phyloP scores from a whole-genome alignment of 2,113 vertebrate genomes.

The Ceratotherium simum region DNA sequence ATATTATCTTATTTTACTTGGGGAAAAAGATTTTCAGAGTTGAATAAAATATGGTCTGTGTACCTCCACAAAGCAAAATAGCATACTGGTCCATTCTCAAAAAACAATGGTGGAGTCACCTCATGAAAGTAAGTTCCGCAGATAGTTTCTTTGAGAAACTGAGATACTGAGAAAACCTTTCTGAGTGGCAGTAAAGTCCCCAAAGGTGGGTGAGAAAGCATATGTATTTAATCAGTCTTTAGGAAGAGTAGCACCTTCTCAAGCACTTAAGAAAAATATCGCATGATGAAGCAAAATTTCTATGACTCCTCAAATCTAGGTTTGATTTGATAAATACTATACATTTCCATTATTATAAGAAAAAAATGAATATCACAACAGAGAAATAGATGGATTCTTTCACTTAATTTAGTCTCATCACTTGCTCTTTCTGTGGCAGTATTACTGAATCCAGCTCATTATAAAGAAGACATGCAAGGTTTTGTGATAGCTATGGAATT shows the following conservation, averaged over 20 bases:
- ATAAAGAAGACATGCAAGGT: constrained; percentile 60
- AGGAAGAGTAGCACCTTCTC: background rate
- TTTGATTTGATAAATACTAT: background rate
- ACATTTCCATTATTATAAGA: background rate
- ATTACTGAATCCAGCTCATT: constrained; percentile 35
- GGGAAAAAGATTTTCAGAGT: background rate
- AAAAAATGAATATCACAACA: background rate
- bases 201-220: constrained; percentile 29
- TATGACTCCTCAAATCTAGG: constrained; percentile 37
- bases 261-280: constrained; percentile 5
- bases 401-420: constrained; percentile 49
- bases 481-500: constrained; percentile 67
- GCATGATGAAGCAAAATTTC: constrained; percentile 6
- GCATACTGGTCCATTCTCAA: background rate
- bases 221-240: constrained; percentile 57
- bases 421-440: background rate
- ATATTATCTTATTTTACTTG: constrained; percentile 12
- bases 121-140: background rate
- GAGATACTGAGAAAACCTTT: background rate
- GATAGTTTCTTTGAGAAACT: background rate
- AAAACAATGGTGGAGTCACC: background rate
- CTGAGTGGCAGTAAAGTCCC: background rate
- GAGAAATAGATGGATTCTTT: background rate
- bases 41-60: background rate
- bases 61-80: background rate